These are phyloP conservation scores for Pyrocoelia pectoralis DNA, from an alignment of 2,888 invertebrate genomes.

Conservation along the genomic window DNA sequence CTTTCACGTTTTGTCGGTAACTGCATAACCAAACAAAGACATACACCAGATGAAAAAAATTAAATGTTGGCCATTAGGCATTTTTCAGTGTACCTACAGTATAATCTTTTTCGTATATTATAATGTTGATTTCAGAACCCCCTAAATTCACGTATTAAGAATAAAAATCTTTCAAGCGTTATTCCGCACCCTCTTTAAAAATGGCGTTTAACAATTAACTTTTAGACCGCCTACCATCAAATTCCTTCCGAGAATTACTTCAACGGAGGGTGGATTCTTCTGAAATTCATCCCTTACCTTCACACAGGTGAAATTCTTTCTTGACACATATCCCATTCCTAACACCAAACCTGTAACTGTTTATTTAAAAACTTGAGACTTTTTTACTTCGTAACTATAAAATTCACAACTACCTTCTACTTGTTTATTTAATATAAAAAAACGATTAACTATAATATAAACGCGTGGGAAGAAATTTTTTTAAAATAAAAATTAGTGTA, in stretches of 20 bases:
- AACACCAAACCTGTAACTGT: constrained; percentile 13
- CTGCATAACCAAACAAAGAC: constrained; percentile 42
- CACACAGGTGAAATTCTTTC: constrained; percentile 32
- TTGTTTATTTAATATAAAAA: not conserved
- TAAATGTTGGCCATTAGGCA: constrained; percentile 30
- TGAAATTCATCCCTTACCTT: constrained; percentile 30
- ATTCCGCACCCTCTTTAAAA: constrained; percentile 4
- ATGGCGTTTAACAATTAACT: constrained; percentile 21
- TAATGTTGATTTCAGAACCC: constrained; percentile 18
- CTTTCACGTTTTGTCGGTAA: constrained; percentile 45
- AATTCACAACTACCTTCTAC: not conserved
- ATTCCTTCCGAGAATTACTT: constrained; percentile 31
- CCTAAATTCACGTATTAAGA: constrained; percentile 15
- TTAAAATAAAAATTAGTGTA: too few relatives aligned
- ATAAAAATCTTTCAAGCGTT: not conserved
- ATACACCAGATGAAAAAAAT: constrained; percentile 36
- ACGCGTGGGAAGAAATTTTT: not conserved
- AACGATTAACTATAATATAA: not conserved
- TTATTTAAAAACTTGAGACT: constrained; percentile 10
- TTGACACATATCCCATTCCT: constrained; percentile 19
- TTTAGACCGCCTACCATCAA: constrained; percentile 22
- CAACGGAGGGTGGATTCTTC: constrained; percentile 22
- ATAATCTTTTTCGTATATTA: constrained; percentile 17
- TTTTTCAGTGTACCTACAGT: constrained; percentile 21
- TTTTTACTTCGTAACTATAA: not conserved